phyloP scores from a whole-genome alignment of 2,113 vertebrate species.

The Tyto alba region DNA sequence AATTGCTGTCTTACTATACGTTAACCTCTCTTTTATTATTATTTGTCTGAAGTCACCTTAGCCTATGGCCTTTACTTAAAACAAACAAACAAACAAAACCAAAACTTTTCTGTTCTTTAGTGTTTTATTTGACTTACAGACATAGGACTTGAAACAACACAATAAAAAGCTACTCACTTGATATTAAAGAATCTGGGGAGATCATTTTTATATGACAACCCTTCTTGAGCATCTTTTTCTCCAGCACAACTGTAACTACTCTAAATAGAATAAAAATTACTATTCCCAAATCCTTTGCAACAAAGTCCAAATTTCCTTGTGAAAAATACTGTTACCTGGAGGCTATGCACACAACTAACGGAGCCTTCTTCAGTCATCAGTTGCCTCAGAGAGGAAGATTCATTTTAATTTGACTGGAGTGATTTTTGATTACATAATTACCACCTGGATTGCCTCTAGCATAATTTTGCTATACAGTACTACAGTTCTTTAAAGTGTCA shows the following conservation, averaged over 20 bases:
- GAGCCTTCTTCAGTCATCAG: not conserved
- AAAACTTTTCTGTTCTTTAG: not conserved
- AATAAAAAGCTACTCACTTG: not conserved
- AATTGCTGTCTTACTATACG: not conserved
- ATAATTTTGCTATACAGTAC: not conserved
- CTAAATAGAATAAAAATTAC: not conserved
- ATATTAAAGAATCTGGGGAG: not conserved
- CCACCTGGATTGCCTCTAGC: not conserved
- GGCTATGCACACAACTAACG: not conserved
- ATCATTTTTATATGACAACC: not conserved
- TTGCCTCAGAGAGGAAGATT: not conserved
- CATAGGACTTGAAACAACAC: not conserved
- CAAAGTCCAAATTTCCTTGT: not conserved
- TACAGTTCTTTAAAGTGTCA: not conserved
- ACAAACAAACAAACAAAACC: not conserved
- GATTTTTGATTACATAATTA: conserved; percentile 56
- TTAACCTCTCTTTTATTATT: not conserved
- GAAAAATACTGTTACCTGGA: not conserved
- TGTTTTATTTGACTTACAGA: not conserved
- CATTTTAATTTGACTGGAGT: conserved; percentile 15
- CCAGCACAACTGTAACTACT: not conserved
- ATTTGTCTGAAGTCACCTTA: not conserved
- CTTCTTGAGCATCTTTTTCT: not conserved
- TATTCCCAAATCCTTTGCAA: not conserved
- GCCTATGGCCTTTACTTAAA: not conserved